phyloP scores from a whole-genome alignment of 2,113 vertebrate genomes.

The Empidonax alnorum region DNA sequence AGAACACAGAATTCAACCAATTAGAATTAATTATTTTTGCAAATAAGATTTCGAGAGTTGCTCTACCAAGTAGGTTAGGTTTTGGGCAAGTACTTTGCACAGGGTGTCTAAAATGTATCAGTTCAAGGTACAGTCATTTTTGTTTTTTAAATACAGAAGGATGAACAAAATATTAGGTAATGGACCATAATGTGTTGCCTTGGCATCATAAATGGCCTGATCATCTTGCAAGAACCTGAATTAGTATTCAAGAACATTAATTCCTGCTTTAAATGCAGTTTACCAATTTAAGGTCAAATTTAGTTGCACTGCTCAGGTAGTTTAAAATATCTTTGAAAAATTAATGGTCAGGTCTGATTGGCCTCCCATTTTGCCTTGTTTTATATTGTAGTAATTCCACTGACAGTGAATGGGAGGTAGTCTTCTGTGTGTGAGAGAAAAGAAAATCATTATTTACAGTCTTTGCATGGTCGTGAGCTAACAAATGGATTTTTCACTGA shows the following conservation, averaged over 20 bases:
- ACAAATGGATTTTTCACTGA: conserved; percentile 16
- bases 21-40: conserved; percentile 57
- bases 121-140: neutral
- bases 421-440: neutral
- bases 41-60: conserved; percentile 33
- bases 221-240: neutral
- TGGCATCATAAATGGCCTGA: conserved; percentile 8
- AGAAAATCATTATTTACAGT: conserved; percentile 24
- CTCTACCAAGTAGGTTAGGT: neutral
- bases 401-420: neutral
- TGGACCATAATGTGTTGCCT: neutral
- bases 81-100: neutral
- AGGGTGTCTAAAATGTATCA: neutral
- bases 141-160: conserved; percentile 20
- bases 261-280: conserved; percentile 27
- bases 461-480: neutral
- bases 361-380: neutral
- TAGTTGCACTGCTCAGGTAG: neutral
- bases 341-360: neutral
- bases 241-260: conserved; percentile 12
- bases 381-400: conserved; percentile 2
- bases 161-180: conserved; percentile 37
- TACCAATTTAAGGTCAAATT: conserved; percentile 20
- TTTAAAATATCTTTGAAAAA: conserved; percentile 1
- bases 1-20: neutral